Conservation (phyloP, 2,797 vertebrate genomes). For the Sarcophilus harrisii region DNA sequence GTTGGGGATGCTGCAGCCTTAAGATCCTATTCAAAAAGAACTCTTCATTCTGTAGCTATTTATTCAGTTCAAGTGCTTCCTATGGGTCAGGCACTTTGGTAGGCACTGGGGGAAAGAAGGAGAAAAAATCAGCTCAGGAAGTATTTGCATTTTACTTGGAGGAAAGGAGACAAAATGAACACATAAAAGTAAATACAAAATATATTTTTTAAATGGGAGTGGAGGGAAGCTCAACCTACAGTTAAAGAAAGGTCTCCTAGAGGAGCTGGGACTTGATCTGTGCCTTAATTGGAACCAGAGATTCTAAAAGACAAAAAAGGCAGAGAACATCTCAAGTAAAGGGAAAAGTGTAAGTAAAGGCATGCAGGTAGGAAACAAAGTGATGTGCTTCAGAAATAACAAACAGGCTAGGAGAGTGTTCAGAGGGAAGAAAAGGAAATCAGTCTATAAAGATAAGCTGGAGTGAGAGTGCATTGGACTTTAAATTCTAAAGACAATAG, state of each 20-base stretch:
- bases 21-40: conserved; percentile 10
- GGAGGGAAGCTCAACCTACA: not conserved
- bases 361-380: not conserved
- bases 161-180: not conserved
- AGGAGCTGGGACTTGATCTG: not conserved
- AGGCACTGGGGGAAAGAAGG: not conserved
- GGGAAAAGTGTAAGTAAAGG: not conserved
- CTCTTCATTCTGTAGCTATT: not conserved
- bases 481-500: not conserved
- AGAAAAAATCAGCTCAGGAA: not conserved
- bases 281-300: not conserved
- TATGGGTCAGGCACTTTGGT: not conserved
- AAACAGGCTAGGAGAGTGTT: not conserved
- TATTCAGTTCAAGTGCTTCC: not conserved
- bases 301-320: not conserved
- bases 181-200: conserved; percentile 15
- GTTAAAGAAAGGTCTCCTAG: not conserved
- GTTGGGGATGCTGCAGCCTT: conserved; percentile 39
- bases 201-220: not conserved
- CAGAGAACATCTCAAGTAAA: not conserved
- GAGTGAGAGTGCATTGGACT: not conserved
- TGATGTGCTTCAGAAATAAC: not conserved
- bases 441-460: not conserved
- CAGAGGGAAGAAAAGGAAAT: not conserved
- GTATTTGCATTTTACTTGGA: not conserved